Conservation (phyloP, 2,797 vertebrate species). For the Phrynocephalus forsythii region DNA sequence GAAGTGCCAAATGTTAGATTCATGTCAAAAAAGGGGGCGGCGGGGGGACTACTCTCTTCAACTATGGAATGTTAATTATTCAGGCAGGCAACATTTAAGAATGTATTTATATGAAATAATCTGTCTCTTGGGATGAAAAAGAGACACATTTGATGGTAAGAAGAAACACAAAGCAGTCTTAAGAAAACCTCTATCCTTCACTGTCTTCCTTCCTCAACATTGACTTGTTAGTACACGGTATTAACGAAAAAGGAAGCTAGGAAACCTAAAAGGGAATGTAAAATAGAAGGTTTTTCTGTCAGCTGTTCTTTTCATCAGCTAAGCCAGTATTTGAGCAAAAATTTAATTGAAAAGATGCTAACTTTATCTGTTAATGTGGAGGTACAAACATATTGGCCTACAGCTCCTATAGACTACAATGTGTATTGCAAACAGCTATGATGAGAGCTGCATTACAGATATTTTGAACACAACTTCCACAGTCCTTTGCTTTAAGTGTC, state of each 20-base stretch:
- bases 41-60: too few species aligned
- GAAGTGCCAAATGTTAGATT: background rate
- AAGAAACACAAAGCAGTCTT: background rate
- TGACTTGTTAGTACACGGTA: background rate
- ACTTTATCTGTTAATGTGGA: background rate
- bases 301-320: background rate
- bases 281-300: too few species aligned
- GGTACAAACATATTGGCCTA: background rate
- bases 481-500: background rate
- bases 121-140: background rate
- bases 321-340: background rate
- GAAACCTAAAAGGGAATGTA: background rate
- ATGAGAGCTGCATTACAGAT: background rate
- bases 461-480: background rate
- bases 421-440: too few species aligned
- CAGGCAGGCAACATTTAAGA: background rate
- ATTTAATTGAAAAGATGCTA: background rate
- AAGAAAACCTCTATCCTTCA: background rate
- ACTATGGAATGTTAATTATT: slow-evolving; percentile 15
- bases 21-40: background rate
- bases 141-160: background rate
- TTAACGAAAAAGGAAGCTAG: background rate
- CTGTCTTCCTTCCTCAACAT: background rate
- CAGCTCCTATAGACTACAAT: too few species aligned
- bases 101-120: slow-evolving; percentile 1